phyloP scores from a whole-genome alignment of 1,140 invertebrate genomes.

The Philopotamus ludificatus region DNA sequence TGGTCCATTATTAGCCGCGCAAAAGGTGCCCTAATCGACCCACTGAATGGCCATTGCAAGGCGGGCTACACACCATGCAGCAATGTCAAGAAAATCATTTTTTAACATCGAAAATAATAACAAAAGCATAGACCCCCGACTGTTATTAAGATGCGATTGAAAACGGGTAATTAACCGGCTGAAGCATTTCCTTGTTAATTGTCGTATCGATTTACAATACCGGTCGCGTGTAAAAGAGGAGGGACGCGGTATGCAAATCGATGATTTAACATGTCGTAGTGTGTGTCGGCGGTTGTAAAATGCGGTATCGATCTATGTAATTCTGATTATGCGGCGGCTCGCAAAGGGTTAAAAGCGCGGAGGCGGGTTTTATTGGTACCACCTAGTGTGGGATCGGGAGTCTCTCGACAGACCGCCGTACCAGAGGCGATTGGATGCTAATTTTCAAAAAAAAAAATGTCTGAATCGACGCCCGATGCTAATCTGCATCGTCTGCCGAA shows the following conservation, averaged over 20 bases:
- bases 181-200: no score
- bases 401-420: neutral
- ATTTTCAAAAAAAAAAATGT: no score
- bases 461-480: no score
- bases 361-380: neutral
- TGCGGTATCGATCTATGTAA: neutral
- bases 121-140: no score
- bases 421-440: neutral
- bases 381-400: neutral
- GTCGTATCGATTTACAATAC: no score
- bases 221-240: no score
- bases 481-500: no score
- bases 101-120: no score
- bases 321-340: neutral
- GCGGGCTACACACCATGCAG: slow-evolving; percentile 3
- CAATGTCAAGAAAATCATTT: no score
- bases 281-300: neutral
- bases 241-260: neutral
- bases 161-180: no score
- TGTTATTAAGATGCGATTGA: no score
- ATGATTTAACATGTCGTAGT: neutral
- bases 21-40: slow-evolving; percentile 38
- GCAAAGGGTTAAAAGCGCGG: neutral
- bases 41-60: slow-evolving; percentile 7
- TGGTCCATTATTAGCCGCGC: slow-evolving; percentile 38